These are phyloP conservation scores for Priapulus caudatus DNA, from an alignment of 2,888 invertebrate species.

Conservation along the genomic window DNA sequence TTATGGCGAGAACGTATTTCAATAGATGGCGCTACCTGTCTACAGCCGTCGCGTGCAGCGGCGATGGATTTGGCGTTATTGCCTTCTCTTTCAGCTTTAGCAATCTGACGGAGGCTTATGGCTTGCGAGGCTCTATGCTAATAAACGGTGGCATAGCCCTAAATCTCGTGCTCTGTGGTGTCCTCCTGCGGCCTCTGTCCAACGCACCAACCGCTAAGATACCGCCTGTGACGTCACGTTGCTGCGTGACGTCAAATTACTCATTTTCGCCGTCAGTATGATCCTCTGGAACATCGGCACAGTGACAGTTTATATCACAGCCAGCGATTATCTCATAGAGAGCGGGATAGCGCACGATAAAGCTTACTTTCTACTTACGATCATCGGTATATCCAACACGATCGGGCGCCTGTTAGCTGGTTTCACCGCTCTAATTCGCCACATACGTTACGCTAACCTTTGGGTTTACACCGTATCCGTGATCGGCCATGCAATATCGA, in stretches of 20 bases:
- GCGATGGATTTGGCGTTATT: neutral
- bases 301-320: neutral
- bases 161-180: neutral
- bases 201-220: neutral
- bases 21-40: neutral
- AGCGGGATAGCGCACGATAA: neutral
- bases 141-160: neutral
- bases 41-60: neutral
- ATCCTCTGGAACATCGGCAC: neutral
- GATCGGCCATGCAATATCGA: neutral
- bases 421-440: neutral
- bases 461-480: slow-evolving; percentile 3
- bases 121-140: neutral
- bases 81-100: neutral
- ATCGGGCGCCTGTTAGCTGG: neutral
- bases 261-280: neutral
- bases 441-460: neutral
- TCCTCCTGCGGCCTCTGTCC: neutral
- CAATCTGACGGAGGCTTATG: neutral
- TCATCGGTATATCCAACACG: neutral
- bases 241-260: neutral
- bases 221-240: neutral
- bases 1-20: neutral
- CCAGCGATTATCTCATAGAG: neutral
- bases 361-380: neutral